phyloP scores from a whole-genome alignment of 2,888 invertebrate genomes.

The Electrophaes corylata region DNA sequence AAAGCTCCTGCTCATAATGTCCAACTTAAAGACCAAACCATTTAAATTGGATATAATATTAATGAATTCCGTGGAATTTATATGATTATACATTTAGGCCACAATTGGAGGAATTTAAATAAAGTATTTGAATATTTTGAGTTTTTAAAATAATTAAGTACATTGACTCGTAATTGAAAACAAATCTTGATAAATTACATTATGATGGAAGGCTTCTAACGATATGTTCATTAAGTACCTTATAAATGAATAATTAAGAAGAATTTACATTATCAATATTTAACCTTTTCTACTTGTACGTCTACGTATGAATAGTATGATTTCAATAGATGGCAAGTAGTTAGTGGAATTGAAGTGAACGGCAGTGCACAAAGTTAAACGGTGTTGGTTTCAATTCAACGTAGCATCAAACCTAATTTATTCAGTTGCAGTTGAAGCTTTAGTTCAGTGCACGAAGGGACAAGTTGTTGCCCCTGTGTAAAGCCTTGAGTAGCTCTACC shows the following conservation, averaged over 20 bases:
- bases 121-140: background rate
- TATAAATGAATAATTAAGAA: background rate
- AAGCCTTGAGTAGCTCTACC: constrained; percentile 62
- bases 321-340: constrained; percentile 23
- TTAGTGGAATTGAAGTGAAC: constrained; percentile 22
- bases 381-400: constrained; percentile 28
- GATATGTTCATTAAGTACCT: background rate
- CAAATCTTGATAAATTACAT: constrained; percentile 6
- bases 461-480: constrained; percentile 69
- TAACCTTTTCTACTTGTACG: constrained; percentile 6
- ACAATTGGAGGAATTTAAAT: background rate
- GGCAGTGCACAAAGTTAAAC: constrained; percentile 19
- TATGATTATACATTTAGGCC: background rate
- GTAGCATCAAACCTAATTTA: constrained; percentile 53
- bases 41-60: constrained; percentile 21
- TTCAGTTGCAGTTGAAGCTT: constrained; percentile 59
- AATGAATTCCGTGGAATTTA: constrained; percentile 6
- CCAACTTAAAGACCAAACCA: constrained; percentile 41
- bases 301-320: constrained; percentile 11
- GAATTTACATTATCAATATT: background rate
- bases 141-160: background rate
- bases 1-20: constrained; percentile 61
- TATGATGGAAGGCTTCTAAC: background rate
- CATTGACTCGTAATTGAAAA: background rate
- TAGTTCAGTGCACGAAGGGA: constrained; percentile 71